A percentile compares a stretch with the other conserved stretches of the same genome.
Evolutionary conservation across 2,797 vertebrate genomes (phyloP).

Genomic region (Cyprinella venusta): DNA sequence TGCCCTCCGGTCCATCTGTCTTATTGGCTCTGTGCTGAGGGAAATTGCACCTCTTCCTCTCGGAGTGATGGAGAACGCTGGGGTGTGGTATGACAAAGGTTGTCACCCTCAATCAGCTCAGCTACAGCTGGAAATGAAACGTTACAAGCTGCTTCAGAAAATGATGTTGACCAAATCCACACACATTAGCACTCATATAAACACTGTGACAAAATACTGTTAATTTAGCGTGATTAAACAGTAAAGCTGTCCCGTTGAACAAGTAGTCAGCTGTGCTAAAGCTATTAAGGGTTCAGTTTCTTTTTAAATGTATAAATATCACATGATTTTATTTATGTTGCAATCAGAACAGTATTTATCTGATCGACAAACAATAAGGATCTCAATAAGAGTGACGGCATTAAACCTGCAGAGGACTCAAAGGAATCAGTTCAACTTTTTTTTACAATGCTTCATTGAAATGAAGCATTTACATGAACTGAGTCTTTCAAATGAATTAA

Average conservation of each 20-base stretch:
- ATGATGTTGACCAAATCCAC: background rate
- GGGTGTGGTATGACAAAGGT: slow-evolving; percentile 28
- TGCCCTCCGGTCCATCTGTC: slow-evolving; percentile 36
- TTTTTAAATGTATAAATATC: background rate
- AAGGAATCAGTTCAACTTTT: background rate
- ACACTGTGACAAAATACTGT: background rate
- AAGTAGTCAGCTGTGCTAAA: background rate
- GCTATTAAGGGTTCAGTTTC: background rate
- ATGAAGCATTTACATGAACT: background rate
- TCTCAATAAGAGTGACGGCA: background rate
- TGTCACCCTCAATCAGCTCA: slow-evolving; percentile 23
- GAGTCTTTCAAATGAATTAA: background rate
- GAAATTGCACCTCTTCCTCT: slow-evolving; percentile 42
- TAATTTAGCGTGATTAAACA: background rate
- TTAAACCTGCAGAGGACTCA: background rate
- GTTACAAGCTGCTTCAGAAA: background rate
- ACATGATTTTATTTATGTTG: slow-evolving; percentile 12
- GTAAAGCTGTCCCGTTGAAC: background rate
- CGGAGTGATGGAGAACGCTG: background rate
- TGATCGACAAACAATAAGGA: background rate
- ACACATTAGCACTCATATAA: background rate
- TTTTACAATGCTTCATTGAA: too few species aligned
- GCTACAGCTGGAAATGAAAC: slow-evolving; percentile 13
- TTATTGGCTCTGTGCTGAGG: slow-evolving; percentile 24
- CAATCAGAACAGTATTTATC: slow-evolving; percentile 2